Percentiles rank a stretch among this genome's conserved stretches.
phyloP scores from a whole-genome alignment of 2,113 vertebrate genomes.

The Sceloporus undulatus region DNA sequence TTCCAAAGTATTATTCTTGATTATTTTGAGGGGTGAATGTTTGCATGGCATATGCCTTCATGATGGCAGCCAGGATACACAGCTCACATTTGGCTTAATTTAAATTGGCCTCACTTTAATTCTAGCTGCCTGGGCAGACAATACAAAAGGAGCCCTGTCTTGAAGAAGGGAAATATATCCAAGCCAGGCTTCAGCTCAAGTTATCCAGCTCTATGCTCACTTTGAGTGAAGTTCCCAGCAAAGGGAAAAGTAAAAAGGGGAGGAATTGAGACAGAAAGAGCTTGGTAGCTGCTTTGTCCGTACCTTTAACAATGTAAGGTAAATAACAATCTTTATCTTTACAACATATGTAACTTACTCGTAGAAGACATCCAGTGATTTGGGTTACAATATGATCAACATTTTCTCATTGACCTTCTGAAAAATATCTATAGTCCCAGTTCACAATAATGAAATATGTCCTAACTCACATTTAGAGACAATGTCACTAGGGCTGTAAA shows the following conservation, averaged over 20 bases:
- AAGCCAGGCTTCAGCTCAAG: not conserved
- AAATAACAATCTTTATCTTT: too few relatives aligned
- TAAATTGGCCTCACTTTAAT: not conserved
- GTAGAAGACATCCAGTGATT: too few relatives aligned
- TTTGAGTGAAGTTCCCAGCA: too few relatives aligned
- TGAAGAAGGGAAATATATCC: not conserved
- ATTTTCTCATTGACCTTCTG: not conserved
- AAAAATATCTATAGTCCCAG: not conserved
- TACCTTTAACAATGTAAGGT: too few relatives aligned
- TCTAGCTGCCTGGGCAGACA: not conserved
- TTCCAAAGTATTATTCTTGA: not conserved
- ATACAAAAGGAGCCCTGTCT: not conserved
- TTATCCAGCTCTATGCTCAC: not conserved
- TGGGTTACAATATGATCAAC: not conserved
- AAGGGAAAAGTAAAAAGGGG: too few relatives aligned
- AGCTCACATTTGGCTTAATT: not conserved
- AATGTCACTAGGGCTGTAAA: not conserved
- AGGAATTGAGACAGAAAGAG: too few relatives aligned
- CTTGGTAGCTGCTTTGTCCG: too few relatives aligned
- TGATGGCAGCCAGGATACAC: not conserved
- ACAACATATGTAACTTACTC: too few relatives aligned
- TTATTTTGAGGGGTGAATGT: not conserved
- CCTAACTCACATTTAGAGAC: not conserved
- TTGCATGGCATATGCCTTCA: not conserved
- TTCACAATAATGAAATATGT: not conserved